phyloP scores from a whole-genome alignment of 2,797 vertebrate genomes.

The Hybognathus amarus region DNA sequence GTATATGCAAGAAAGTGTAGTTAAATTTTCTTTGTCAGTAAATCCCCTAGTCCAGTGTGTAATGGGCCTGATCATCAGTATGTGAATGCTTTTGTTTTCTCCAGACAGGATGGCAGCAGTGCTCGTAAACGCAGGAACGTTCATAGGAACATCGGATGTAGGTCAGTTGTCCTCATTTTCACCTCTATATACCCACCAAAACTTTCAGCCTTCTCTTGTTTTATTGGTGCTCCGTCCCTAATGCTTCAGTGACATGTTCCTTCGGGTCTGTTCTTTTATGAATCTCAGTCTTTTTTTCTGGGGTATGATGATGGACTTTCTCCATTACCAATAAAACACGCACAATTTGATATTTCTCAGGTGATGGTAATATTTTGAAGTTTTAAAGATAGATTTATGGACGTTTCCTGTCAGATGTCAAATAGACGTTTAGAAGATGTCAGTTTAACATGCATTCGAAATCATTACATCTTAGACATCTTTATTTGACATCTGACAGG shows the following conservation, averaged over 20 bases:
- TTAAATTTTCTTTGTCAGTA: slow-evolving; percentile 6
- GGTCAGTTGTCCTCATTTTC: slow-evolving; percentile 15
- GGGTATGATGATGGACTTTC: background rate
- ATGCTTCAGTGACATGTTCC: background rate
- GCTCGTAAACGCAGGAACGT: background rate
- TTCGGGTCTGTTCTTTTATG: background rate
- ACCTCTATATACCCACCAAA: background rate
- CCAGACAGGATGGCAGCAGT: slow-evolving; percentile 25
- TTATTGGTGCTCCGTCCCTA: background rate
- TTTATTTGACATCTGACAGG: too few species aligned
- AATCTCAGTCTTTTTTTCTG: background rate
- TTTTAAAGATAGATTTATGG: background rate
- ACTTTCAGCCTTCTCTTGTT: background rate
- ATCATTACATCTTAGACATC: too few species aligned
- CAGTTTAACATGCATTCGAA: too few species aligned
- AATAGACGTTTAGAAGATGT: too few species aligned
- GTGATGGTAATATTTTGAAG: background rate
- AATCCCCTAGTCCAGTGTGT: background rate
- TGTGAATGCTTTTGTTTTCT: background rate
- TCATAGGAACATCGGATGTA: background rate
- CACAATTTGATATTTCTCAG: background rate
- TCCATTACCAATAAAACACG: background rate
- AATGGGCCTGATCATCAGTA: background rate
- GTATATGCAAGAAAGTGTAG: too few species aligned
- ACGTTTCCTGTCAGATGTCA: too few species aligned